phyloP scores from a whole-genome alignment of 2,888 invertebrate species.

The Hyposoter didymator region DNA sequence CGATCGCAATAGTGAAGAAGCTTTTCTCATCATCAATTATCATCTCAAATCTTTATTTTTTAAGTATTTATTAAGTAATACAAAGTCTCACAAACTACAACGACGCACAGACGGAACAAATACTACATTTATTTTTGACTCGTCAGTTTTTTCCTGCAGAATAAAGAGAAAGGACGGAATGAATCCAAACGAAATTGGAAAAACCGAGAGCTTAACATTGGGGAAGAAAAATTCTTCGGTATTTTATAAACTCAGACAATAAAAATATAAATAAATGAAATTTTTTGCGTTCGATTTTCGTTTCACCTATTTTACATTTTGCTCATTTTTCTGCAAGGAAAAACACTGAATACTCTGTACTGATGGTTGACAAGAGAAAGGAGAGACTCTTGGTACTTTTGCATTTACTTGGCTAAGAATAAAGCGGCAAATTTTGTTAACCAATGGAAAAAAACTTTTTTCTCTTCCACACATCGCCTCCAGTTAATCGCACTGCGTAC shows the following conservation, averaged over 20 bases:
- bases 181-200: not conserved
- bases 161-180: slow-evolving; percentile 7
- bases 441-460: slow-evolving; percentile 21
- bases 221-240: not conserved
- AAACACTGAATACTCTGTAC: not conserved
- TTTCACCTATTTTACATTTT: not conserved
- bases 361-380: slow-evolving; percentile 22
- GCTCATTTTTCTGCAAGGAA: not conserved
- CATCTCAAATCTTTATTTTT: slow-evolving; percentile 27
- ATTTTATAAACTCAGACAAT: not conserved
- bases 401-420: slow-evolving; percentile 60
- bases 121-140: slow-evolving; percentile 44
- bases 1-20: not conserved
- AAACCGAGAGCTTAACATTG: not conserved
- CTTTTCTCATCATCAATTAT: slow-evolving; percentile 29
- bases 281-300: not conserved
- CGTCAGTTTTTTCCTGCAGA: slow-evolving; percentile 39
- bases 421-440: slow-evolving; percentile 1
- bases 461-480: not conserved
- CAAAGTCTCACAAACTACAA: slow-evolving; percentile 24
- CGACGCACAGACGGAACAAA: slow-evolving; percentile 4
- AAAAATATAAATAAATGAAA: not conserved
- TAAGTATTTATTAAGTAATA: slow-evolving; percentile 59
- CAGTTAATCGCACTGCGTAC: slow-evolving; percentile 34
- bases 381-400: slow-evolving; percentile 12